A percentile compares a stretch with the other conserved stretches of the same genome.
Evolutionary conservation across 2,113 vertebrate genomes (phyloP).

Genomic region (Pterocles orientalis): DNA sequence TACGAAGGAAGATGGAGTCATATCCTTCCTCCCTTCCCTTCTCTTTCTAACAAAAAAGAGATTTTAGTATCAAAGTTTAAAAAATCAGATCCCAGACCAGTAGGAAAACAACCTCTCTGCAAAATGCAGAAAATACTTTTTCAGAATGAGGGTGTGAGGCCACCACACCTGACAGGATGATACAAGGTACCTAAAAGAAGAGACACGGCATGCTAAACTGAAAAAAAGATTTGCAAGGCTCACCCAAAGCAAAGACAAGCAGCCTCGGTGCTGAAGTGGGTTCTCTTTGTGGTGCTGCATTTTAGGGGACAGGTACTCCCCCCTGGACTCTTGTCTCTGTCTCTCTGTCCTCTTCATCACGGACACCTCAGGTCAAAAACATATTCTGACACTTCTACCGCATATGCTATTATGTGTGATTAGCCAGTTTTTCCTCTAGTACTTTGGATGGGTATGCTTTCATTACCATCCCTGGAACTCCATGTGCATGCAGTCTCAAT

Average conservation of each 20-base stretch:
- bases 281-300: not conserved
- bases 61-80: not conserved
- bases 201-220: not conserved
- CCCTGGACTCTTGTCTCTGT: not conserved
- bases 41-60: not conserved
- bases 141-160: not conserved
- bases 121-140: not conserved
- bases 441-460: not conserved
- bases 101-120: not conserved
- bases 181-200: not conserved
- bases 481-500: not conserved
- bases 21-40: not conserved
- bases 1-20: not conserved
- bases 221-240: not conserved
- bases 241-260: not conserved
- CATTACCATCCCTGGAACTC: not conserved
- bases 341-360: accelerated
- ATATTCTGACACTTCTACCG: not conserved
- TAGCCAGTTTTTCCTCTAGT: not conserved
- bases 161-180: not conserved
- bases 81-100: not conserved
- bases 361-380: not conserved
- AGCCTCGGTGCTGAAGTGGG: not conserved
- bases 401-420: not conserved
- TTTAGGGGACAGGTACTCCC: not conserved